These are phyloP conservation scores for Monochamus alternatus DNA, from an alignment of 2,888 invertebrate genomes.

Conservation along the genomic window DNA sequence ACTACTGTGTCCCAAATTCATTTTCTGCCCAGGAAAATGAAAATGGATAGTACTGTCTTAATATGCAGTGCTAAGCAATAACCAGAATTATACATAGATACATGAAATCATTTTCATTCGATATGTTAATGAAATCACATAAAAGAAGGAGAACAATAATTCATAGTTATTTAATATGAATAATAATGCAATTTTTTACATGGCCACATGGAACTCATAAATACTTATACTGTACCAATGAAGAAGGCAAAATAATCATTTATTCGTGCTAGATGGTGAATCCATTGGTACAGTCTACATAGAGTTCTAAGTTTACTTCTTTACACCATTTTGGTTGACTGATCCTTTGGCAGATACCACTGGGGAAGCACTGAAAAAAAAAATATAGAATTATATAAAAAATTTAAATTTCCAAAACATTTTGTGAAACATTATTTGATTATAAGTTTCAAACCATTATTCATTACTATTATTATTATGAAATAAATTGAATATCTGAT, in stretches of 20 bases:
- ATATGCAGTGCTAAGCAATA: constrained; percentile 67
- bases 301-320: constrained; percentile 65
- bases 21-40: constrained; percentile 70
- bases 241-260: constrained; percentile 47
- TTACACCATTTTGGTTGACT: constrained; percentile 65
- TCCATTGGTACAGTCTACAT: constrained; percentile 64
- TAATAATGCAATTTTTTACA: constrained; percentile 61
- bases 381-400: too few species aligned
- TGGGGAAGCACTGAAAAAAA: constrained; percentile 49
- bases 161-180: constrained; percentile 63
- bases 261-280: constrained; percentile 38
- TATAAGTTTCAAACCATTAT: too few species aligned
- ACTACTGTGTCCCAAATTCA: constrained; percentile 68
- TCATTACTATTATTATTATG: neutral
- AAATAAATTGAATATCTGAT: neutral
- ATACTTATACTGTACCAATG: constrained; percentile 63
- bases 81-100: constrained; percentile 68
- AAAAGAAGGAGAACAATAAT: constrained; percentile 65
- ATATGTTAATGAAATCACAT: constrained; percentile 68
- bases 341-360: constrained; percentile 60
- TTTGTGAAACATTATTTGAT: too few species aligned
- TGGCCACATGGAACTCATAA: constrained; percentile 69
- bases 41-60: constrained; percentile 67
- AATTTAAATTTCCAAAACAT: too few species aligned
- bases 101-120: constrained; percentile 68